These are phyloP conservation scores for Porites cylindrica DNA, from an alignment of 92 coral and sea anemone species.

Conservation along the genomic window DNA sequence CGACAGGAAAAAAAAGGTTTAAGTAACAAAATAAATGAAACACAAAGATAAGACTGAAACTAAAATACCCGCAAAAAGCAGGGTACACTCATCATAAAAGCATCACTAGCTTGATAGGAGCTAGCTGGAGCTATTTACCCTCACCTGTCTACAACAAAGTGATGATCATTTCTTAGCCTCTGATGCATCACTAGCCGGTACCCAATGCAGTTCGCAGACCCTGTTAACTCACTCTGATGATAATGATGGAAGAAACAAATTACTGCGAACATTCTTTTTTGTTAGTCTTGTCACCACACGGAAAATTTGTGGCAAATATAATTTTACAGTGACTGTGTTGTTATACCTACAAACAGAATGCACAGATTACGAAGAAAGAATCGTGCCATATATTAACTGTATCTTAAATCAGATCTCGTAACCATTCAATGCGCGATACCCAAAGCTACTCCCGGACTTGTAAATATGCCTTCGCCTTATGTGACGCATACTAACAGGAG, in stretches of 20 bases:
- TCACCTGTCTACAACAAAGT: constrained; percentile 38
- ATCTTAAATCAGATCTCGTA: background rate
- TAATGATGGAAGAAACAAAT: background rate
- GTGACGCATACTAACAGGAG: constrained; percentile 16
- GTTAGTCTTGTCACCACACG: background rate
- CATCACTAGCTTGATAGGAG: background rate
- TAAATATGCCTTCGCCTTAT: constrained; percentile 21
- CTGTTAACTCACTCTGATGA: constrained; percentile 32
- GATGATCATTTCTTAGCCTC: background rate
- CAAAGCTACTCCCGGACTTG: background rate
- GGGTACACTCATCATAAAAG: background rate
- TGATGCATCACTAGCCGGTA: constrained; percentile 19
- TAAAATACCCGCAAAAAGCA: background rate
- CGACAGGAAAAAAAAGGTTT: background rate
- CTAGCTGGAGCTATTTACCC: background rate
- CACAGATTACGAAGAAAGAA: background rate
- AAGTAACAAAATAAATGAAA: too few relatives aligned
- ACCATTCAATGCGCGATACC: background rate
- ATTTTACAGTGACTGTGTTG: background rate
- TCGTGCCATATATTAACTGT: background rate
- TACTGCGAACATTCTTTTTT: background rate
- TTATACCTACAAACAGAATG: background rate
- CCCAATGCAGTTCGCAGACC: constrained; percentile 43
- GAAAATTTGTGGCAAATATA: background rate
- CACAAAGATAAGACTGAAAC: background rate